Evolutionary conservation across 92 coral and sea anemone genomes (phyloP).

Genomic region (Heliopora coerulea): DNA sequence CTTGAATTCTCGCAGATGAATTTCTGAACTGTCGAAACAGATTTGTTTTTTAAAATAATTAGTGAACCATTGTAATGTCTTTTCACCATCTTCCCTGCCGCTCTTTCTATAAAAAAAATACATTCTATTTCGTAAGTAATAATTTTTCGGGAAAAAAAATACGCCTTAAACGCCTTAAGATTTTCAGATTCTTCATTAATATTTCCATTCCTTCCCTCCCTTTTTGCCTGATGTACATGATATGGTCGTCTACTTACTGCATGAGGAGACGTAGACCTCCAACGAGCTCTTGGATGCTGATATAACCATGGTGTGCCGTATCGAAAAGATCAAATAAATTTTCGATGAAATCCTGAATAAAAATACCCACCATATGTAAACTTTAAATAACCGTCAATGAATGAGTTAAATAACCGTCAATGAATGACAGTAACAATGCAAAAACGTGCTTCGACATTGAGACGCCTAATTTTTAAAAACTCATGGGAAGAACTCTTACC

Average conservation of each 20-base stretch:
- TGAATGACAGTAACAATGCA: too few relatives aligned
- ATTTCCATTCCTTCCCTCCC: too few relatives aligned
- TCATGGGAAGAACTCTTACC: too few relatives aligned
- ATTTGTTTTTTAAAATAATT: slow-evolving; percentile 57
- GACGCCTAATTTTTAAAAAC: too few relatives aligned
- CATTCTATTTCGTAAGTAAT: too few relatives aligned
- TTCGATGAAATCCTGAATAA: slow-evolving; percentile 23
- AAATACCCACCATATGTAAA: not conserved
- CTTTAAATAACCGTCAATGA: too few relatives aligned
- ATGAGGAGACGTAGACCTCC: slow-evolving; percentile 41
- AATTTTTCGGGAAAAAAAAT: too few relatives aligned
- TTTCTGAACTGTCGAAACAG: slow-evolving; percentile 79
- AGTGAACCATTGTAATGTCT: slow-evolving; percentile 37
- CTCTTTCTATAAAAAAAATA: slow-evolving; percentile 1
- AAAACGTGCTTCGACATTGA: too few relatives aligned
- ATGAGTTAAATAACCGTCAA: too few relatives aligned
- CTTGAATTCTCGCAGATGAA: slow-evolving; percentile 67
- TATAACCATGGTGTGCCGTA: slow-evolving; percentile 35
- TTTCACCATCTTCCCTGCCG: slow-evolving; percentile 33
- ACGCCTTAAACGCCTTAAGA: too few relatives aligned
- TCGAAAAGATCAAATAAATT: slow-evolving; percentile 38
- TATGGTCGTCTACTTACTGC: slow-evolving; percentile 6
- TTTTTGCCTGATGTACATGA: too few relatives aligned
- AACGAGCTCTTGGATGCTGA: slow-evolving; percentile 34
- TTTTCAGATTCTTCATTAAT: too few relatives aligned